A percentile compares a stretch with the other conserved stretches of the same genome.
These are phyloP conservation scores for Drosophila quinaria DNA, from an alignment of 2,888 invertebrate species.

Conservation along the genomic window DNA sequence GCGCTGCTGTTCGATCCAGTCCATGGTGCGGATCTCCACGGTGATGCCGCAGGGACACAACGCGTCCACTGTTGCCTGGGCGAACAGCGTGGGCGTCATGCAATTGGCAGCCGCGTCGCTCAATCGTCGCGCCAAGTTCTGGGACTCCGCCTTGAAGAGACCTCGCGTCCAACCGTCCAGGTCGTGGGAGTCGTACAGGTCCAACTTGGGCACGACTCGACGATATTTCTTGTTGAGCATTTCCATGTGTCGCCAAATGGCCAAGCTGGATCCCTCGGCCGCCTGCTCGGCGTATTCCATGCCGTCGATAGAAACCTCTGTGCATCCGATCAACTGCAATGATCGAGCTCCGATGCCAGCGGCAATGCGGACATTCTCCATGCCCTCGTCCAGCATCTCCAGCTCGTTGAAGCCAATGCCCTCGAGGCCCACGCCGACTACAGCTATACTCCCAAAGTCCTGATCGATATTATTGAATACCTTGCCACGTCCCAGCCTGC, in stretches of 20 bases:
- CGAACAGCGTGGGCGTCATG: slow-evolving; percentile 91
- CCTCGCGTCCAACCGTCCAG: slow-evolving; percentile 88
- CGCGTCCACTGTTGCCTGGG: slow-evolving; percentile 88
- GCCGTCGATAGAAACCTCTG: slow-evolving; percentile 87
- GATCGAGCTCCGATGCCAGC: slow-evolving; percentile 87
- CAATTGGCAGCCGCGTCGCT: slow-evolving; percentile 91
- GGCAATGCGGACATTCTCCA: slow-evolving; percentile 89
- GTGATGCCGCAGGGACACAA: slow-evolving; percentile 88
- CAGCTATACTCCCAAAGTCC: slow-evolving; percentile 88
- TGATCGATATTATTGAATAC: slow-evolving; percentile 88
- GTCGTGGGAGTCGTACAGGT: slow-evolving; percentile 86
- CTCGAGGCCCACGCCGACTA: slow-evolving; percentile 89
- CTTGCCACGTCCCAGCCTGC: slow-evolving; percentile 81
- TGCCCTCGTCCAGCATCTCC: slow-evolving; percentile 90
- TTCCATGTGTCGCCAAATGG: slow-evolving; percentile 88
- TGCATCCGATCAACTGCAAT: slow-evolving; percentile 85
- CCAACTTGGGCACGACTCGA: slow-evolving; percentile 85
- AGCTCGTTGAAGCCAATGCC: slow-evolving; percentile 88
- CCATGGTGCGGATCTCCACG: slow-evolving; percentile 86
- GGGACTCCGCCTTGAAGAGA: slow-evolving; percentile 89
- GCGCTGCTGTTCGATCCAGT: slow-evolving; percentile 87
- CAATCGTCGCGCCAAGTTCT: slow-evolving; percentile 90
- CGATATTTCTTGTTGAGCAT: slow-evolving; percentile 86
- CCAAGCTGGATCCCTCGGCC: slow-evolving; percentile 88
- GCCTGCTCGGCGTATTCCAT: slow-evolving; percentile 89